Evolutionary conservation across 2,113 vertebrate species (phyloP).

Genomic region (Anarrhichthys ocellatus): DNA sequence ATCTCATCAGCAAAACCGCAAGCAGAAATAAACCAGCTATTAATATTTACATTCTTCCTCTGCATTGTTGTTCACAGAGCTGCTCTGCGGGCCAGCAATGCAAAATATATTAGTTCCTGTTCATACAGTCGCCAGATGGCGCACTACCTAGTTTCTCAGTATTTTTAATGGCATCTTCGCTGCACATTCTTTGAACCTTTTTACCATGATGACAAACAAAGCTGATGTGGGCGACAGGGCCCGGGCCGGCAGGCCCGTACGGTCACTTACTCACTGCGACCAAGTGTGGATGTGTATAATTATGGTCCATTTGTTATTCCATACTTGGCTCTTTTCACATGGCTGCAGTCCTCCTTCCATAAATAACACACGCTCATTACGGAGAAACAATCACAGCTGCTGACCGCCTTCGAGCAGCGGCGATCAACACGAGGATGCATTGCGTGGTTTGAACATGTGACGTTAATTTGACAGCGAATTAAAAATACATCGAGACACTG

Average conservation of each 20-base stretch:
- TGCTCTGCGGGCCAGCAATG: conserved; percentile 34
- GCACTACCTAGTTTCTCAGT: conserved; percentile 36
- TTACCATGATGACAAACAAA: conserved; percentile 32
- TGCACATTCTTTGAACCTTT: conserved; percentile 59
- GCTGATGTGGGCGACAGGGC: conserved; percentile 40
- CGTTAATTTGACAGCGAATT: neutral
- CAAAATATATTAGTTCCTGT: conserved; percentile 17
- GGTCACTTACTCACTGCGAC: neutral
- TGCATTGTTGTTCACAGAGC: conserved; percentile 28
- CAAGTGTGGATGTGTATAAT: neutral
- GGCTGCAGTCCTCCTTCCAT: conserved; percentile 29
- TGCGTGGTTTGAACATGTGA: neutral
- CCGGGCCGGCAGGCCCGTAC: conserved; percentile 30
- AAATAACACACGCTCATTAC: conserved; percentile 22
- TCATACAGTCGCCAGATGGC: conserved; percentile 62
- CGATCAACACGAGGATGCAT: conserved; percentile 4
- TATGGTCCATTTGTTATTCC: neutral
- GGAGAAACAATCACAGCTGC: conserved; percentile 10
- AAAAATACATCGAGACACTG: neutral
- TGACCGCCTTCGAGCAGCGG: conserved; percentile 12
- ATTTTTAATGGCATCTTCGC: conserved; percentile 35
- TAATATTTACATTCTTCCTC: conserved; percentile 25
- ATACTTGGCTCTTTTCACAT: conserved; percentile 28
- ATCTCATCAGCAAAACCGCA: conserved; percentile 5
- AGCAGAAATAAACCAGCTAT: conserved; percentile 4